phyloP scores from a whole-genome alignment of 1,140 invertebrate species.

The Sitobion miscanthi region DNA sequence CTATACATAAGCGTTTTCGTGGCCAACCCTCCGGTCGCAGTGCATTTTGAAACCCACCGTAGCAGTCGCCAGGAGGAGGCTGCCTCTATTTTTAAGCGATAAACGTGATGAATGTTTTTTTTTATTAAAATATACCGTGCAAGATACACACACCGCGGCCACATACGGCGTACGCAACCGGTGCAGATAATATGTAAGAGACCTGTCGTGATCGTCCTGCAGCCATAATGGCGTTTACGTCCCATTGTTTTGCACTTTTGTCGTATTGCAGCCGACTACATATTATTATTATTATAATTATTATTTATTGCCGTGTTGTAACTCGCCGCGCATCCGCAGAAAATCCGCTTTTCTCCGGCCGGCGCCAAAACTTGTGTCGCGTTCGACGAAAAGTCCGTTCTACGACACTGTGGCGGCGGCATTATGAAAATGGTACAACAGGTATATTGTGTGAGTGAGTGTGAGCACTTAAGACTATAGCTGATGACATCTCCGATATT shows the following conservation, averaged over 20 bases:
- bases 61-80: neutral
- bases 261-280: too few species aligned
- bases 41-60: neutral
- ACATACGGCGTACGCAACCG: neutral
- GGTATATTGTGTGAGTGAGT: neutral
- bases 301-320: neutral
- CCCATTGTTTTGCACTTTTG: conserved; percentile 27
- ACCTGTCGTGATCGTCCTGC: neutral
- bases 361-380: neutral
- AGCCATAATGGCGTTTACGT: neutral
- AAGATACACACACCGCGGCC: neutral
- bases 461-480: neutral
- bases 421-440: neutral
- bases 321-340: neutral
- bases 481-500: too few species aligned
- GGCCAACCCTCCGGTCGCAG: neutral
- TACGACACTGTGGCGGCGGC: neutral
- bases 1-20: neutral
- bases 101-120: neutral
- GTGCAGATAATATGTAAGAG: neutral
- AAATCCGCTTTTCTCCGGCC: neutral
- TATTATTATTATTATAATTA: too few species aligned
- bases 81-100: neutral
- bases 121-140: neutral
- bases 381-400: neutral